Base-by-base conservation (phyloP, 2,113 vertebrate species). In the Cheirogaleus medius region DNA sequence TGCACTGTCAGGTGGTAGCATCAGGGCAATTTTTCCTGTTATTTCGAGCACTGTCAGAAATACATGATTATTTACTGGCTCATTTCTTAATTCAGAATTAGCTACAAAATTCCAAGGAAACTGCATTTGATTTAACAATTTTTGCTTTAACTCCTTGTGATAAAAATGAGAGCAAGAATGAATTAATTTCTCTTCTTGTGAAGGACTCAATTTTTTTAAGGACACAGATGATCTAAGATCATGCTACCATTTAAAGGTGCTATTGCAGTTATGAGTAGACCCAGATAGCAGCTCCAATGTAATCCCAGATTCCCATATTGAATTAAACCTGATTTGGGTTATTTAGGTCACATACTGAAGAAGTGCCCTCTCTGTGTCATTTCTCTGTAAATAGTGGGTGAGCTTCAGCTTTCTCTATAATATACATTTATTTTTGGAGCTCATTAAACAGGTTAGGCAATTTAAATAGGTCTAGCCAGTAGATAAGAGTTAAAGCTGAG, bases 361-460 rank as follows among this genome's bases (percentile, higher is more conserved):
- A 84, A 95, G 23, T 86, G 86, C 32, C 93, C 91, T 97, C 60
- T 71, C 66, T 54, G 82, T 97, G 96, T 95, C 97, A 94, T 87
- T 97, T 94, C 87, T 97, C 95, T 95, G 95, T 96, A 97, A 97
- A 87, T 81, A 74, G 77, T 95, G 81, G 86, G n/a, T 64, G 42
- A 69, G 37, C 56, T 91, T 95, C 80, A 60, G 63, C 74, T 97
- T 94, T 89, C 96, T 95, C 68, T 97, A 81, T 91, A 97, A 97
- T 93, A 95, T 93, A 94, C 56, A 76, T 97, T 97, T 97, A 97
- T 97, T 98, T 98, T 97, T 97, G 95, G 97, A 97, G 78, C 96
- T 98, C 91, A 97, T 98, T 98, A 97, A 98, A 91, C 69, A 58
- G 91, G 95, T 94, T 97, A 96, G 54, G 81, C n/a, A 86, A 91